Percentiles rank a stretch among this genome's conserved stretches.
phyloP scores from a whole-genome alignment of 2,888 invertebrate genomes.

The Mamestra brassicae region DNA sequence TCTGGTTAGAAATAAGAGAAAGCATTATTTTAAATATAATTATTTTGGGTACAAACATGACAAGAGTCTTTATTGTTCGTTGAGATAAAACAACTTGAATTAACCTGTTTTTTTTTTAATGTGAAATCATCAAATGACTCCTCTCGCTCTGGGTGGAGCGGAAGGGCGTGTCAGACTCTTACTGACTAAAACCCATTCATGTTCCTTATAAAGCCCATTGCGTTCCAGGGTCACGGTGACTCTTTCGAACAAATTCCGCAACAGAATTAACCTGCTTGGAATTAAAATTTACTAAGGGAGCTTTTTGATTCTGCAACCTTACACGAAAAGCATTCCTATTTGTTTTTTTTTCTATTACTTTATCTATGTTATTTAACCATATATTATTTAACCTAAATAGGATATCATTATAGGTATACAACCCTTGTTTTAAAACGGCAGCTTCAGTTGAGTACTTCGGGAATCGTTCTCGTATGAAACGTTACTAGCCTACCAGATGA shows the following conservation, averaged over 20 bases:
- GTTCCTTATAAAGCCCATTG: no score
- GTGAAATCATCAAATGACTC: no score
- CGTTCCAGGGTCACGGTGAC: no score
- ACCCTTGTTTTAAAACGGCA: not conserved
- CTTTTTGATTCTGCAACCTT: not conserved
- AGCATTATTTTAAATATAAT: not conserved
- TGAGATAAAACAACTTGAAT: not conserved
- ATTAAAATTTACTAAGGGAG: not conserved
- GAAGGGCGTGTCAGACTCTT: no score
- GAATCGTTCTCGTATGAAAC: not conserved
- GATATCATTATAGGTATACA: not conserved
- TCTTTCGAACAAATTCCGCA: no score
- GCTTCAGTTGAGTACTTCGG: not conserved
- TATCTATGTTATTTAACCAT: not conserved
- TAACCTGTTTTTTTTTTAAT: not conserved
- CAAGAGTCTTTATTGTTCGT: not conserved
- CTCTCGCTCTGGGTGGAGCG: no score
- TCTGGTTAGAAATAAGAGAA: constrained; percentile 10
- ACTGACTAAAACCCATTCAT: no score
- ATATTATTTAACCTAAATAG: not conserved
- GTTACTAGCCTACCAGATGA: not conserved
- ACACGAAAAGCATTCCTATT: not conserved
- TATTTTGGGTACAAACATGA: not conserved
- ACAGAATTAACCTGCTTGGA: not conserved
- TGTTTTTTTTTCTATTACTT: not conserved